phyloP scores from a whole-genome alignment of 2,113 vertebrate species.

The Poecile atricapillus region DNA sequence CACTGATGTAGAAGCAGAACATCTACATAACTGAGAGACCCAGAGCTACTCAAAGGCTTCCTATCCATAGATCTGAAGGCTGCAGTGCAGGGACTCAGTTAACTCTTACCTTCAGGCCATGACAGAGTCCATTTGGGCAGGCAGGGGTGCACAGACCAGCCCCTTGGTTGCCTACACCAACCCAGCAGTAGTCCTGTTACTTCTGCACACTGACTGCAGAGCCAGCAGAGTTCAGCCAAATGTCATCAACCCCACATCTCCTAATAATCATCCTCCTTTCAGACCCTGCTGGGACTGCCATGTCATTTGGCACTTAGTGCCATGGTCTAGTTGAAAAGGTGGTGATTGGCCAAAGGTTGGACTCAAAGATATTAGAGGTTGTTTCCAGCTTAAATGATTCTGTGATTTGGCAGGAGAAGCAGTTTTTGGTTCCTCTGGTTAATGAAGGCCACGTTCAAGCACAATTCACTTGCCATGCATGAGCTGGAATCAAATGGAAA shows the following conservation, averaged over 20 bases:
- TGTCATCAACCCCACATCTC: neutral
- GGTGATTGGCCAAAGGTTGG: neutral
- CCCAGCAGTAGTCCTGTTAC: neutral
- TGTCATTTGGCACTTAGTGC: neutral
- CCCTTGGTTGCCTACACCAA: neutral
- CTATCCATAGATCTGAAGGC: neutral
- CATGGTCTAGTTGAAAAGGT: neutral
- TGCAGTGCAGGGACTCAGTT: neutral
- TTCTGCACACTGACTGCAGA: neutral
- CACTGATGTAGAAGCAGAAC: neutral
- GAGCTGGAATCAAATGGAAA: neutral
- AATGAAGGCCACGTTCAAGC: neutral
- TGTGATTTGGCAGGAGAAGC: neutral
- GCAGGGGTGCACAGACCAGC: neutral
- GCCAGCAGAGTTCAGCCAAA: neutral
- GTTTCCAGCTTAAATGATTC: neutral
- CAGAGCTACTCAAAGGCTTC: neutral
- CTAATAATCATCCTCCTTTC: neutral
- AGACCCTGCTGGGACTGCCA: neutral
- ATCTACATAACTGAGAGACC: neutral
- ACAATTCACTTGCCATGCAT: neutral
- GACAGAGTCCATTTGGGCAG: neutral
- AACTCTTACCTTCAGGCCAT: neutral
- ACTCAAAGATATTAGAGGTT: neutral
- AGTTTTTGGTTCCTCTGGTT: neutral